These are phyloP conservation scores for Poeciliopsis prolifica DNA, from an alignment of 2,113 vertebrate genomes.

Conservation along the genomic window DNA sequence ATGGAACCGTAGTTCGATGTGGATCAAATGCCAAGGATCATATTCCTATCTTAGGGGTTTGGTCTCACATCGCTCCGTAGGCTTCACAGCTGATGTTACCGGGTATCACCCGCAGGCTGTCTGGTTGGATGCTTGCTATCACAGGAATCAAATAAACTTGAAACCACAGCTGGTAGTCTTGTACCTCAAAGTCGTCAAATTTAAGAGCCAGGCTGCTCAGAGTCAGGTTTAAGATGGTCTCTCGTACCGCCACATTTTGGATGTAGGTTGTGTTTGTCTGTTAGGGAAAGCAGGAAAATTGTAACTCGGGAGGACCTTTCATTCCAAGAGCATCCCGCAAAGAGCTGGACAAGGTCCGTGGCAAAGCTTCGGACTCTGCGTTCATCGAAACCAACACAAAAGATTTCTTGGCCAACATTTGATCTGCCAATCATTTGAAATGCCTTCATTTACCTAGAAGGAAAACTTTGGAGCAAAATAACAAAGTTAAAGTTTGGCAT, in stretches of 20 bases:
- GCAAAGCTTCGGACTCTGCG: background rate
- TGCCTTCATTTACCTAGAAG: background rate
- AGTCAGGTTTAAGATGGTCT: constrained; percentile 55
- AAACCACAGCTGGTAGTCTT: constrained; percentile 56
- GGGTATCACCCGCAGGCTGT: constrained; percentile 45
- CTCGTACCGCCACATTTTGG: constrained; percentile 10
- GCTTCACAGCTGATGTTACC: constrained; percentile 59
- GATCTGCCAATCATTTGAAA: background rate
- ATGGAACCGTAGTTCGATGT: background rate
- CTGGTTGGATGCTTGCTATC: constrained; percentile 41
- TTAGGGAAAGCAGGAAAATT: background rate
- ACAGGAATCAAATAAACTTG: constrained; percentile 47
- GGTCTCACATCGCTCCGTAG: constrained; percentile 51
- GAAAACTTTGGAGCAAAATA: background rate
- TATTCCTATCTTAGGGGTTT: background rate
- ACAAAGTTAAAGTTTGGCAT: background rate
- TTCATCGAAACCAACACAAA: background rate
- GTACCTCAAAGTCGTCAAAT: constrained; percentile 38
- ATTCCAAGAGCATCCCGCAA: too few relatives aligned
- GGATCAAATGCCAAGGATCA: background rate
- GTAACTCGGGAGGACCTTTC: background rate
- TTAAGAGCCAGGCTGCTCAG: constrained; percentile 42
- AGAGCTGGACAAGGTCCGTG: background rate
- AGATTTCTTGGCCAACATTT: background rate
- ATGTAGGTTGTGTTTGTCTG: constrained; percentile 39